Evolutionary conservation across 2,797 vertebrate genomes (phyloP).

Genomic region (Dromococcyx pavoninus): DNA sequence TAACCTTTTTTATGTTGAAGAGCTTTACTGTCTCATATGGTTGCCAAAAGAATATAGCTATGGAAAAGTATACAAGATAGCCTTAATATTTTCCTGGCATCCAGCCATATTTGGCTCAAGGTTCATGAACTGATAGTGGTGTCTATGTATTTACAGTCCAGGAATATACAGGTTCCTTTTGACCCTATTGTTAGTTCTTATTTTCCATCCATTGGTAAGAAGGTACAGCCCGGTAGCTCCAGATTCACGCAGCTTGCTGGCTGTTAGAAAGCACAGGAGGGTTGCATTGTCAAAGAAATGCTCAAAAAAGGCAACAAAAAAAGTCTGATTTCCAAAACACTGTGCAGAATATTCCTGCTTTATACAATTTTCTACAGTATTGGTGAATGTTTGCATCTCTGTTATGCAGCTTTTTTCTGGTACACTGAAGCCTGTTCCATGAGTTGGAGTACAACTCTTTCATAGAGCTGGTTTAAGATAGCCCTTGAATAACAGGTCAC

Average conservation of each 20-base stretch:
- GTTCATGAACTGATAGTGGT: background rate
- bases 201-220: background rate
- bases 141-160: background rate
- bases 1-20: background rate
- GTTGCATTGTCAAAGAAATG: background rate
- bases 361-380: background rate
- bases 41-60: background rate
- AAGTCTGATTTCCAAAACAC: background rate
- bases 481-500: background rate
- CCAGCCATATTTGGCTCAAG: background rate
- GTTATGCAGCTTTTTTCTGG: background rate
- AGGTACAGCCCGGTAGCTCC: background rate
- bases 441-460: background rate
- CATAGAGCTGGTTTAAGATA: background rate
- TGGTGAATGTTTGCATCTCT: background rate
- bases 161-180: background rate
- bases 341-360: background rate
- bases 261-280: background rate
- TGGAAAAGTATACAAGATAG: accelerated
- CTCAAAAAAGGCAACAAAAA: background rate
- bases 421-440: background rate
- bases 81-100: background rate
- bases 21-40: background rate
- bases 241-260: background rate
- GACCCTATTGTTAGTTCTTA: background rate